A percentile compares a stretch with the other conserved stretches of the same genome.
Evolutionary conservation across 2,113 vertebrate species (phyloP).

Genomic region (Phaetusa simplex): DNA sequence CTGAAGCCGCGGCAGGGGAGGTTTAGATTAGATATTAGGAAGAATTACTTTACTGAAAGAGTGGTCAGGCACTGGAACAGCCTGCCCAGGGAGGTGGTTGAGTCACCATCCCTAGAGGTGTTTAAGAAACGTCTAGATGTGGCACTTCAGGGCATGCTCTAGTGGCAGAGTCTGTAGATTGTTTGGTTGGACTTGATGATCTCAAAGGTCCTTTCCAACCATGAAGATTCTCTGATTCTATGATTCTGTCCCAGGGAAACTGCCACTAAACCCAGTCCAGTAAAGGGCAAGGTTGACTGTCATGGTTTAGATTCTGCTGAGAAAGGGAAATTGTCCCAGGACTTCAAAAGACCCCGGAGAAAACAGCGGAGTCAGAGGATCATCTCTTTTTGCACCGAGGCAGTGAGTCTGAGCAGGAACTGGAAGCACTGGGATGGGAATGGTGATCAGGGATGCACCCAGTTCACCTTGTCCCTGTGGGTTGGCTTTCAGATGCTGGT

Average conservation of each 20-base stretch:
- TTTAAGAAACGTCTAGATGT: no score
- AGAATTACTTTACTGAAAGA: no score
- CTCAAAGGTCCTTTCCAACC: no score
- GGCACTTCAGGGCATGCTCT: no score
- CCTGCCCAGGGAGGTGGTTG: no score
- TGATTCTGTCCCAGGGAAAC: not conserved
- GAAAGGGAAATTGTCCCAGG: not conserved
- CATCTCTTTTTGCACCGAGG: not conserved
- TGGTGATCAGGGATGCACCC: accelerated
- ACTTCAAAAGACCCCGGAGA: not conserved
- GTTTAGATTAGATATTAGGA: no score
- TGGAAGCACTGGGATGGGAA: not conserved
- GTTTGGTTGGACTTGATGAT: no score
- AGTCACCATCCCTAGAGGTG: no score
- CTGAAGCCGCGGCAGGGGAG: no score
- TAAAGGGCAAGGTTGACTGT: not conserved
- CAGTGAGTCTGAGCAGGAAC: not conserved
- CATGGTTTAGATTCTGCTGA: not conserved
- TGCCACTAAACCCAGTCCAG: not conserved
- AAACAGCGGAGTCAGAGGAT: not conserved
- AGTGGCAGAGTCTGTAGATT: no score
- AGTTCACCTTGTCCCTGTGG: not conserved
- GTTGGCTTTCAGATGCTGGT: not conserved
- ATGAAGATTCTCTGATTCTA: no score
- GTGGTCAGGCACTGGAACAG: no score